A percentile compares a stretch with the other conserved stretches of the same genome.
Conservation (phyloP, 2,888 invertebrate genomes). For the Sericinus montela region DNA sequence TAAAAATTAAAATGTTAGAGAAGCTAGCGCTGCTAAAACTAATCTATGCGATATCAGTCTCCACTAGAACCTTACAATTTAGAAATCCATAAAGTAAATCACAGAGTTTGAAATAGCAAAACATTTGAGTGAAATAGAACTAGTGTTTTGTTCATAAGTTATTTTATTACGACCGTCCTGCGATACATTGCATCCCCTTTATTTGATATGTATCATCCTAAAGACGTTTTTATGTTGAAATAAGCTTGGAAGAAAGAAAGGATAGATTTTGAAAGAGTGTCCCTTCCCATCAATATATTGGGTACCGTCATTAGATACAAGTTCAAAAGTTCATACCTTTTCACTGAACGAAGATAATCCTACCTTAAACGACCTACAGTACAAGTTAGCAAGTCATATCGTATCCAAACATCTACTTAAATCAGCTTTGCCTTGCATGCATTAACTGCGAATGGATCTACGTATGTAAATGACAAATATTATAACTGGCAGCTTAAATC, state of each 20-base stretch:
- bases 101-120: slow-evolving; percentile 77
- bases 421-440: slow-evolving; percentile 32
- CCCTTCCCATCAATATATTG: slow-evolving; percentile 67
- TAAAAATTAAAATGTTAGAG: slow-evolving; percentile 65
- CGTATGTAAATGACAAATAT: slow-evolving; percentile 23
- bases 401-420: slow-evolving; percentile 49
- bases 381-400: slow-evolving; percentile 60
- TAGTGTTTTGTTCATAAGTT: slow-evolving; percentile 49
- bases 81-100: slow-evolving; percentile 78
- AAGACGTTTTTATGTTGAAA: slow-evolving; percentile 56
- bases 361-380: slow-evolving; percentile 65
- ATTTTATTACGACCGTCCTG: slow-evolving; percentile 49
- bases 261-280: slow-evolving; percentile 58
- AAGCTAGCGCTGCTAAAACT: slow-evolving; percentile 79
- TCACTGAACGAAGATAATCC: slow-evolving; percentile 64
- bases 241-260: slow-evolving; percentile 51
- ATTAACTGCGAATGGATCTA: slow-evolving; percentile 20
- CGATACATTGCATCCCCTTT: slow-evolving; percentile 57
- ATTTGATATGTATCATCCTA: slow-evolving; percentile 76
- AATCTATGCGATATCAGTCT: slow-evolving; percentile 79
- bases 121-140: slow-evolving; percentile 60
- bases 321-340: slow-evolving; percentile 54
- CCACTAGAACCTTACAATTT: slow-evolving; percentile 78
- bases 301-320: slow-evolving; percentile 55
- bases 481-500: slow-evolving; percentile 15